These are phyloP conservation scores for Pheosia tremula DNA, from an alignment of 2,888 invertebrate species.

Conservation along the genomic window DNA sequence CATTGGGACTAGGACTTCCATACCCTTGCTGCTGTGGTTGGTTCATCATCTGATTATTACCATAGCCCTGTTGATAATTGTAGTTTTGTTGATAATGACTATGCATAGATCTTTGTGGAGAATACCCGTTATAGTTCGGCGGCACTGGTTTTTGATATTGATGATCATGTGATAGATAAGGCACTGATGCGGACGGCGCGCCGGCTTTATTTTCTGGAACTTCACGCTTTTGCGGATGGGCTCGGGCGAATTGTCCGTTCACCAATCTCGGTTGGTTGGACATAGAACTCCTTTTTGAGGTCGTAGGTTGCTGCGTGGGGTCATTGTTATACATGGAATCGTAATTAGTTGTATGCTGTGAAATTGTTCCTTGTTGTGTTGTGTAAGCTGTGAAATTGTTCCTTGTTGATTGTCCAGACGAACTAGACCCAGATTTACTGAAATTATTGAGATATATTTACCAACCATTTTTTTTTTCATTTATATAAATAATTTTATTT, in stretches of 20 bases:
- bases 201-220: constrained; percentile 56
- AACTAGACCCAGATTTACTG: constrained; percentile 81
- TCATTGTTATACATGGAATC: constrained; percentile 79
- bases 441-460: constrained; percentile 35
- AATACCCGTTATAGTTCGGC: constrained; percentile 67
- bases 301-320: constrained; percentile 61
- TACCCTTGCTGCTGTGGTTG: constrained; percentile 65
- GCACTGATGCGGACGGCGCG: constrained; percentile 54
- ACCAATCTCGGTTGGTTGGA: constrained; percentile 63
- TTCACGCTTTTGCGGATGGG: constrained; percentile 61
- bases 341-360: constrained; percentile 75
- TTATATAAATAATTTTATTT: background rate
- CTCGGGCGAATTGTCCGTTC: constrained; percentile 74
- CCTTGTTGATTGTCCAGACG: constrained; percentile 78
- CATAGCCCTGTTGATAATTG: constrained; percentile 69
- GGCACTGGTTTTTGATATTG: constrained; percentile 74
- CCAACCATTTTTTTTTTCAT: background rate
- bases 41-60: constrained; percentile 64
- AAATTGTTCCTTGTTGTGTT: constrained; percentile 77
- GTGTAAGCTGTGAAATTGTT: constrained; percentile 77
- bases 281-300: constrained; percentile 71
- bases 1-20: constrained; percentile 65
- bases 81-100: constrained; percentile 71
- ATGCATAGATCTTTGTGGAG: constrained; percentile 69
- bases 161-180: constrained; percentile 76